Percentiles rank a stretch among this genome's conserved stretches.
Conservation (phyloP, 2,113 vertebrate genomes). For the Elgaria multicarinata region DNA sequence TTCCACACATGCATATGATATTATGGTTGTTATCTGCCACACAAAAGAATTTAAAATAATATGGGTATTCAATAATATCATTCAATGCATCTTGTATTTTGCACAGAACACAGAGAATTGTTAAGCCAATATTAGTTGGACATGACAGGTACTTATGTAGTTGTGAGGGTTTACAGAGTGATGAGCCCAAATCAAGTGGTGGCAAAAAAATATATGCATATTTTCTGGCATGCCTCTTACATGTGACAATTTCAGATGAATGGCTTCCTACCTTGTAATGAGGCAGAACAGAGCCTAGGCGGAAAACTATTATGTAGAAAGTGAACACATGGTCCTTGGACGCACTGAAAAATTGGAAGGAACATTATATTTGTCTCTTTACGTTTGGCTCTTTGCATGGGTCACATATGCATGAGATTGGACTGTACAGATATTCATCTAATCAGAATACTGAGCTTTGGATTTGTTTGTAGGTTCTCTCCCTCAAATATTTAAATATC, state of each 20-base stretch:
- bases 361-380: not conserved
- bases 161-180: not conserved
- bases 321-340: not conserved
- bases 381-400: too few species aligned
- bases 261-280: not conserved
- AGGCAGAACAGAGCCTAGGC: not conserved
- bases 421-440: not conserved
- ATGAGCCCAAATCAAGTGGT: not conserved
- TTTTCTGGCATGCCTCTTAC: not conserved
- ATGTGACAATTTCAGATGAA: not conserved
- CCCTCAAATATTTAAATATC: not conserved
- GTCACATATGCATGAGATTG: not conserved
- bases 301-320: not conserved
- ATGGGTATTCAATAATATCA: not conserved
- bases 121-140: not conserved
- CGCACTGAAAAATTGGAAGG: not conserved
- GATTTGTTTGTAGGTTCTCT: not conserved
- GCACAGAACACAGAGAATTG: not conserved
- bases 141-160: not conserved
- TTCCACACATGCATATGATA: not conserved
- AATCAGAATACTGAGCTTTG: not conserved
- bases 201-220: too few species aligned
- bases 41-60: not conserved
- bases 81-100: not conserved
- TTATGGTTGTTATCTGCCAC: slow-evolving; percentile 12